phyloP scores from a whole-genome alignment of 2,888 invertebrate species.

The Euphydryas editha region DNA sequence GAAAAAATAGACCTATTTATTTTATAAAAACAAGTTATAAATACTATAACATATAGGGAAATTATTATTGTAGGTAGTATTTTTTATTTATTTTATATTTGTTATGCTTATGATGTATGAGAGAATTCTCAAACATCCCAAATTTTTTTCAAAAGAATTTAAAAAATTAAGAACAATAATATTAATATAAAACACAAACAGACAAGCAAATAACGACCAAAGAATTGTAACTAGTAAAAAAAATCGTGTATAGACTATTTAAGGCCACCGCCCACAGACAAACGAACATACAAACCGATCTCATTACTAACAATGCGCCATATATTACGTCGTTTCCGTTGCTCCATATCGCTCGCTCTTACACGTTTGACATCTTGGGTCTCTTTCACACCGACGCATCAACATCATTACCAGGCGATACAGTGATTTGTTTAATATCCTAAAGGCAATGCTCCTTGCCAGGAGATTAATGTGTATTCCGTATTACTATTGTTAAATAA shows the following conservation, averaged over 20 bases:
- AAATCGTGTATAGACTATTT: slow-evolving; percentile 39
- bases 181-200: slow-evolving; percentile 14
- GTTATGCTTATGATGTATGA: too few relatives aligned
- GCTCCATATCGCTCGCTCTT: slow-evolving; percentile 51
- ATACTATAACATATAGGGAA: too few relatives aligned
- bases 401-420: slow-evolving; percentile 79
- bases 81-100: too few relatives aligned
- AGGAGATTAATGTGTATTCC: slow-evolving; percentile 36
- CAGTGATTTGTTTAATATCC: slow-evolving; percentile 73
- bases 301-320: slow-evolving; percentile 82
- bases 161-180: background rate
- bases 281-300: slow-evolving; percentile 72
- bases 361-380: slow-evolving; percentile 37
- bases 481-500: slow-evolving; percentile 25
- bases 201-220: slow-evolving; percentile 33
- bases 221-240: slow-evolving; percentile 42
- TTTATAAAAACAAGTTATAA: too few relatives aligned
- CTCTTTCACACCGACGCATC: slow-evolving; percentile 66
- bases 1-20: background rate
- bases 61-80: too few relatives aligned
- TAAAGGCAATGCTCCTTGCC: slow-evolving; percentile 39
- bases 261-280: slow-evolving; percentile 62
- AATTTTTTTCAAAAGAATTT: too few relatives aligned
- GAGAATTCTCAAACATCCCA: too few relatives aligned
- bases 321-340: slow-evolving; percentile 81